These are phyloP conservation scores for Ceriagrion tenellum DNA, from an alignment of 2,888 invertebrate genomes.

Conservation along the genomic window DNA sequence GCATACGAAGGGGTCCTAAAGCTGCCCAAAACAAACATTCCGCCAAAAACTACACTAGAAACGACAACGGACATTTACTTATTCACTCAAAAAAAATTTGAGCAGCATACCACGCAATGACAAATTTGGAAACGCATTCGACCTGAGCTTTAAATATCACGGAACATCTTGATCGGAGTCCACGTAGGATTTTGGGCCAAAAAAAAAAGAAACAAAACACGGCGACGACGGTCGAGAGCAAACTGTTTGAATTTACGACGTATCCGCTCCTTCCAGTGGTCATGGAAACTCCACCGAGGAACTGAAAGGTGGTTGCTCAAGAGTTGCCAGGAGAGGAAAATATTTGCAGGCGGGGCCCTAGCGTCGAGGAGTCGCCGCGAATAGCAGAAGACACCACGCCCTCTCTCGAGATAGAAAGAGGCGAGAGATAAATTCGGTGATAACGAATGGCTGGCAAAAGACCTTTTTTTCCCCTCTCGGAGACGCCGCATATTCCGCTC, in stretches of 20 bases:
- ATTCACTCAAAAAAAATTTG: too few species aligned
- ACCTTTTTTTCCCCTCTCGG: neutral
- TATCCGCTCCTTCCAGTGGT: neutral
- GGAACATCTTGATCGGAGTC: too few species aligned
- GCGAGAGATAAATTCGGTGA: constrained; percentile 8
- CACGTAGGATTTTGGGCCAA: too few species aligned
- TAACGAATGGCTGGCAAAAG: neutral
- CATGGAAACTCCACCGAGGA: neutral
- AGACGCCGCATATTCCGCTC: neutral
- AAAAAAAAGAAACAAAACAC: too few species aligned
- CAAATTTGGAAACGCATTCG: too few species aligned
- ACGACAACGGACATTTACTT: too few species aligned
- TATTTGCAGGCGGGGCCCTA: neutral
- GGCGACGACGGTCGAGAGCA: too few species aligned
- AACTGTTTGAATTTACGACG: neutral
- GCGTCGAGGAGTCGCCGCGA: neutral
- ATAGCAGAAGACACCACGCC: neutral
- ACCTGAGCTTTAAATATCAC: too few species aligned
- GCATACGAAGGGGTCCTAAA: too few species aligned
- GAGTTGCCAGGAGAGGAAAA: neutral
- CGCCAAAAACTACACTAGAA: too few species aligned
- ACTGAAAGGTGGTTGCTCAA: neutral
- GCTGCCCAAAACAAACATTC: too few species aligned
- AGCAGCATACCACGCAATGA: too few species aligned
- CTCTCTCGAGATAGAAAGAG: neutral